Percentiles rank a stretch among this genome's conserved stretches.
Conservation (phyloP, 2,888 invertebrate genomes). For the Ophonus ardosiacus region DNA sequence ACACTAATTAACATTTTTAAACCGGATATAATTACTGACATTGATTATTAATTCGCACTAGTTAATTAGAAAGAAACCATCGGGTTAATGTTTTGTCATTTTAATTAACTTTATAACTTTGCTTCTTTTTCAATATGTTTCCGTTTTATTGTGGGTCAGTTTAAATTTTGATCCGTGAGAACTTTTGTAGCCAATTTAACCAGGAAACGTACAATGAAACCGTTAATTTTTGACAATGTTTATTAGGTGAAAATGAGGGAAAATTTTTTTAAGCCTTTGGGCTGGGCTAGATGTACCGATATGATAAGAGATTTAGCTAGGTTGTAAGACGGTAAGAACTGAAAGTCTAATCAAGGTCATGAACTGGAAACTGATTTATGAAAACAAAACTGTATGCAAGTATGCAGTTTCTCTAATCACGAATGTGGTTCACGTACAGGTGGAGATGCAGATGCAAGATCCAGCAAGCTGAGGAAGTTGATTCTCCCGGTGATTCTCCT, state of each 20-base stretch:
- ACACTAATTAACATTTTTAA: conserved; percentile 9
- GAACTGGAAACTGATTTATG: conserved; percentile 54
- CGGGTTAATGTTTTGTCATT: conserved; percentile 12
- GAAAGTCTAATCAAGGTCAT: conserved; percentile 62
- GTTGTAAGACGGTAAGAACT: conserved; percentile 15
- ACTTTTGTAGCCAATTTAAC: conserved; percentile 42
- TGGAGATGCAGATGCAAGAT: conserved; percentile 76
- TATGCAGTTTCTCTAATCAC: conserved; percentile 58
- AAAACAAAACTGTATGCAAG: conserved; percentile 49
- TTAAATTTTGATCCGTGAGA: conserved; percentile 55
- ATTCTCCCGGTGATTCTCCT: conserved; percentile 81
- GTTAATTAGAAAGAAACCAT: conserved; percentile 28
- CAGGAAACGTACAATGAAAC: conserved; percentile 52
- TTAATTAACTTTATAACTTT: conserved; percentile 47
- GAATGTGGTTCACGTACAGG: conserved; percentile 67
- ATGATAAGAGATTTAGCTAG: conserved; percentile 2
- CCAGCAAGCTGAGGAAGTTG: conserved; percentile 80
- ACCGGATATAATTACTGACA: conserved; percentile 41
- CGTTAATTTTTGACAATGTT: conserved; percentile 54
- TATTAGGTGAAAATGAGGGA: conserved; percentile 41
- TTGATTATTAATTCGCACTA: conserved; percentile 46
- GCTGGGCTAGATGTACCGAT: conserved; percentile 12
- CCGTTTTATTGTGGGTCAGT: conserved; percentile 49
- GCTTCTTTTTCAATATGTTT: conserved; percentile 40
- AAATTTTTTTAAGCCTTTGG: background rate